Conservation (phyloP, 2,113 vertebrate genomes). For the Eleginops maclovinus region DNA sequence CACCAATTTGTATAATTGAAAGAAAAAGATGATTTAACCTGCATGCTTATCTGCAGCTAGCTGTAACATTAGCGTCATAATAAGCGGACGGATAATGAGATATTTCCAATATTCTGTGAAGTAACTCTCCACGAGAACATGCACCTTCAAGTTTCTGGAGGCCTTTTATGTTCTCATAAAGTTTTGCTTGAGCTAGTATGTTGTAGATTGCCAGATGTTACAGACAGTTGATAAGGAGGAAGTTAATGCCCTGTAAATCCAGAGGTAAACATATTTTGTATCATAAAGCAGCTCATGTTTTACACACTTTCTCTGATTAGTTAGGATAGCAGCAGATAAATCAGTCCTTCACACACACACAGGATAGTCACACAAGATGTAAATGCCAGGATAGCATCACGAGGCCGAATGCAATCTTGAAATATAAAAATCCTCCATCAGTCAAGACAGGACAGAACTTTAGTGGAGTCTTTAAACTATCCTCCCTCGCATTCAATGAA, state of each 20-base stretch:
- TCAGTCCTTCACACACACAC: neutral
- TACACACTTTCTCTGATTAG: slow-evolving; percentile 31
- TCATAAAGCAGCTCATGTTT: slow-evolving; percentile 22
- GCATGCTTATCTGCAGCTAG: neutral
- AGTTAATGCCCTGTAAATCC: slow-evolving; percentile 49
- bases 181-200: neutral
- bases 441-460: slow-evolving; percentile 1
- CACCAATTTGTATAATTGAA: slow-evolving; percentile 30
- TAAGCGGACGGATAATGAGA: neutral
- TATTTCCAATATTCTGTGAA: neutral
- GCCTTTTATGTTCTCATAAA: slow-evolving; percentile 7
- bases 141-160: neutral
- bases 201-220: slow-evolving; percentile 8
- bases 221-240: slow-evolving; percentile 36
- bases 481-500: slow-evolving; percentile 17
- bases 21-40: neutral
- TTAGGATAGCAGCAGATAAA: neutral
- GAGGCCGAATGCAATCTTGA: neutral
- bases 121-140: neutral
- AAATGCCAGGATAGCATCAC: neutral
- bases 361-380: slow-evolving; percentile 11
- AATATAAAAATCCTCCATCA: slow-evolving; percentile 8
- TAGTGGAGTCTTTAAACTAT: slow-evolving; percentile 24
- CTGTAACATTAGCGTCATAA: slow-evolving; percentile 3
- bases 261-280: slow-evolving; percentile 20